Evolutionary conservation across 2,888 invertebrate genomes (phyloP), one percentile per base, ranked within the genome.

Genomic region (Ormia ochracea): DNA sequence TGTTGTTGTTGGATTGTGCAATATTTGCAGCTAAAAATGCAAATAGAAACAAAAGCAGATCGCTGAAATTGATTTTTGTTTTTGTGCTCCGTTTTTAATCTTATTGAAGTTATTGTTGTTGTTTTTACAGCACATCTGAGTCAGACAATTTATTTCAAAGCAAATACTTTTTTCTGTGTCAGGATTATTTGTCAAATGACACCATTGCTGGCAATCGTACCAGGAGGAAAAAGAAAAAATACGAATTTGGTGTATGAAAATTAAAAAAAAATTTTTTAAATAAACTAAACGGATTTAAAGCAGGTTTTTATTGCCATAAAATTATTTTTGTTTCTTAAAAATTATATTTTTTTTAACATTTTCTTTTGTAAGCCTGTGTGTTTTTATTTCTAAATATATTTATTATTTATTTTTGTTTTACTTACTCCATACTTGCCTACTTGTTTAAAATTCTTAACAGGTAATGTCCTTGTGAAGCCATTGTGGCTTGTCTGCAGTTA

Each of bases 21-120:
- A 45, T 52, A 38, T 50, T 65, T 26, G 3, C 65, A 65, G 26
- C 50, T 50, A 21, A 33, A n/a, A 48, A 45, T 33, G 26, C 7
- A 38, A 38, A 52, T 17, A 65, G 12, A 1, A 3, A 38, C 48
- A 45, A 33, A 21, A 33, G n/a, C n/a, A 33, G 33, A 36, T 36
- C 17, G 3, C 48, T 36, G 9, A 65, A 48, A 65, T 50, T 65
- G 36, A 65, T 52, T 65, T 65, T 38, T 17, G 12, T 50, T 65
- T 65, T 33, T 14, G 4, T 58, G n/a, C 26, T 54, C 31, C 33
- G 23, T 14, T 38, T 58, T 58, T n/a, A 58, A 45, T 45, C 23
- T 45, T n/a, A 7, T 45, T 23, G 31, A 14, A 45, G 5, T 63
- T 63, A n/a, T n/a, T n/a, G n/a, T 14, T 48, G 23, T 10, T 63